phyloP scores from a whole-genome alignment of 2,888 invertebrate species.

The Ochropleura plecta region DNA sequence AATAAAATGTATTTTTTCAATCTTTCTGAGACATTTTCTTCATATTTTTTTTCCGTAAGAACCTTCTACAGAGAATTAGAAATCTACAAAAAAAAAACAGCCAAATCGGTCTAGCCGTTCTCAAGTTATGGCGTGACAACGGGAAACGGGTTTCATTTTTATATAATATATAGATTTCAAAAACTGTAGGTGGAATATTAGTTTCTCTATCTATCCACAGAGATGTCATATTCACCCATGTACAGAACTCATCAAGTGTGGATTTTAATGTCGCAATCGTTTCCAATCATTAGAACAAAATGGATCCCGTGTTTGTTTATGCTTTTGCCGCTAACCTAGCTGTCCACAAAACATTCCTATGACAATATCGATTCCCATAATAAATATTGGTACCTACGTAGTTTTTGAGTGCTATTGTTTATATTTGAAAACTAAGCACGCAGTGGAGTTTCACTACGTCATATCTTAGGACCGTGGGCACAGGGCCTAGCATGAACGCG shows the following conservation, averaged over 20 bases:
- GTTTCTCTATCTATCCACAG: not conserved
- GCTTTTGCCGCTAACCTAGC: not conserved
- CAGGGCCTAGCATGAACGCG: not conserved
- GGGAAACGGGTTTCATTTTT: too few species aligned
- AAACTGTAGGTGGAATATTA: not conserved
- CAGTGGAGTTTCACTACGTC: not conserved
- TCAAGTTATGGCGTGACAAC: too few species aligned
- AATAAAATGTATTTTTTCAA: too few species aligned
- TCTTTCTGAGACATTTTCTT: too few species aligned
- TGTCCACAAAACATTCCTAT: constrained; percentile 1
- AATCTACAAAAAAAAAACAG: too few species aligned
- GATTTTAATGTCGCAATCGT: not conserved
- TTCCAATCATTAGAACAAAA: constrained; percentile 20
- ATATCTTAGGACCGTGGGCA: not conserved
- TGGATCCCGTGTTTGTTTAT: not conserved
- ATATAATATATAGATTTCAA: too few species aligned
- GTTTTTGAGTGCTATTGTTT: not conserved
- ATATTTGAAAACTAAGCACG: not conserved
- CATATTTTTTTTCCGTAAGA: too few species aligned
- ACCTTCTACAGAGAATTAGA: too few species aligned
- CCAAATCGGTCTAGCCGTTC: too few species aligned
- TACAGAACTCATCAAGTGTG: constrained; percentile 1
- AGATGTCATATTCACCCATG: not conserved
- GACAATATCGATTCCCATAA: not conserved
- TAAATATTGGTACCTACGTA: not conserved